These are phyloP conservation scores for Cosmopolites sordidus DNA, from an alignment of 2,888 invertebrate genomes.

Conservation along the genomic window DNA sequence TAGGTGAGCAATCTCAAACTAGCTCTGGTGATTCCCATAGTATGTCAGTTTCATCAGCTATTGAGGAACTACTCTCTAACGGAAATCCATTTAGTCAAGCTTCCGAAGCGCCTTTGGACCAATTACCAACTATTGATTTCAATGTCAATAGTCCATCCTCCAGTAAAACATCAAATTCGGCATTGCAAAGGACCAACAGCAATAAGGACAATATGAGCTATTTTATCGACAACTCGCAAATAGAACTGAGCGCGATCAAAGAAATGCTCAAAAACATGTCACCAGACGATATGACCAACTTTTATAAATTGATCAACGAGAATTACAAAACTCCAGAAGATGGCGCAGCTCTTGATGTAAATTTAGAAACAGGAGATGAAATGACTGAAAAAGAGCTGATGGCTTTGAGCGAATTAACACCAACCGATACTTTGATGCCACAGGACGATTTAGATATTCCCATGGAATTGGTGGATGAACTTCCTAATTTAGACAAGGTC, in stretches of 20 bases:
- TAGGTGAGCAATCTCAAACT: background rate
- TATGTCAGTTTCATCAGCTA: conserved; percentile 8
- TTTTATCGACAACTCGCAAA: conserved; percentile 30
- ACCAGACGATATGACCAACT: conserved; percentile 26
- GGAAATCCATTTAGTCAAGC: conserved; percentile 9
- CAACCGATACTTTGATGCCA: background rate
- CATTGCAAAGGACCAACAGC: conserved; percentile 15
- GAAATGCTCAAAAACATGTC: conserved; percentile 31
- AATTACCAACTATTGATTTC: conserved; percentile 9
- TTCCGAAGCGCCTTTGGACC: background rate
- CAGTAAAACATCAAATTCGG: conserved; percentile 18
- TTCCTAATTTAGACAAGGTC: background rate
- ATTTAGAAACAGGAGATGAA: conserved; percentile 4
- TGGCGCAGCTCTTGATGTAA: conserved; percentile 3
- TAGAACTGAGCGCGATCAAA: conserved; percentile 31
- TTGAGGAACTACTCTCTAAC: conserved; percentile 18
- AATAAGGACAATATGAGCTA: conserved; percentile 29
- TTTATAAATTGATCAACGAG: conserved; percentile 27
- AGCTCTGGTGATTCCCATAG: background rate
- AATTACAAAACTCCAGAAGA: conserved; percentile 23
- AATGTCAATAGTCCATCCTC: conserved; percentile 12
- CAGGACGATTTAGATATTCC: background rate
- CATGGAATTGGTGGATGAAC: background rate
- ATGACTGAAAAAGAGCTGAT: conserved; percentile 8
- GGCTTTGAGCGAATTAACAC: conserved; percentile 11